Base-by-base conservation (phyloP, 2,888 invertebrate species). In the Pristionchus arcanus region DNA sequence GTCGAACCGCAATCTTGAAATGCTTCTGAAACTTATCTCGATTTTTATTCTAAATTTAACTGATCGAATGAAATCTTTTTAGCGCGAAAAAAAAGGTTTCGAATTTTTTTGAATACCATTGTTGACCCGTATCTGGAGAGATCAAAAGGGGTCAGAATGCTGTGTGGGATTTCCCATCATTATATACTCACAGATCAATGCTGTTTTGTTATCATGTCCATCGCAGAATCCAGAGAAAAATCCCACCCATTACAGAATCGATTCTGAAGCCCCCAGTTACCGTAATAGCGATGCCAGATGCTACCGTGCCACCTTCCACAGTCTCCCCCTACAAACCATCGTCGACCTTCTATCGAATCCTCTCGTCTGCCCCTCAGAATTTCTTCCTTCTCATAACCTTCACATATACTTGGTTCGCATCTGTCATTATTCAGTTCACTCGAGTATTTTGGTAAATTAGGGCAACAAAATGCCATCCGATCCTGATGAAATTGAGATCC, bases 381-480 rank as follows among this genome's bases (percentile, higher is more conserved):
- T 4, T 83, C 15, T 83, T 83, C 28, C 53, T 83, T 3, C n/a
- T 83, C 83, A 16, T 83, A 2, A 53, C 83, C 15, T 53, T 83
- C 53, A 83, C 83, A 53, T 83, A 83, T 19, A 83, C 83, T 83
- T 83, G 83, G 49, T 53, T 42, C n/a, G 83, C 83, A 2, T 53
- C 83, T 0, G n/a, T 83, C n/a, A 74, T 74, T 28, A 74, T 74
- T 34, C 74, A 74, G 5, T 74, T 74, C 34, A 74, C 34, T 37
- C 31, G 74, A 37, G 37, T 37, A 74, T 31, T 74, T 74, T 74
- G 74, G 74, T 74, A 37, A 74, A 37, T 66, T 28, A 28, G 66
- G 25, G 2, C 5, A 16, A 59, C 19, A 59, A 59, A 59, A 21
- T 19, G 16, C 55, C 5, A 9, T n/a, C 19, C 19, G 59, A 55